Conservation (phyloP, 2,113 vertebrate genomes). For the Mellivora capensis region DNA sequence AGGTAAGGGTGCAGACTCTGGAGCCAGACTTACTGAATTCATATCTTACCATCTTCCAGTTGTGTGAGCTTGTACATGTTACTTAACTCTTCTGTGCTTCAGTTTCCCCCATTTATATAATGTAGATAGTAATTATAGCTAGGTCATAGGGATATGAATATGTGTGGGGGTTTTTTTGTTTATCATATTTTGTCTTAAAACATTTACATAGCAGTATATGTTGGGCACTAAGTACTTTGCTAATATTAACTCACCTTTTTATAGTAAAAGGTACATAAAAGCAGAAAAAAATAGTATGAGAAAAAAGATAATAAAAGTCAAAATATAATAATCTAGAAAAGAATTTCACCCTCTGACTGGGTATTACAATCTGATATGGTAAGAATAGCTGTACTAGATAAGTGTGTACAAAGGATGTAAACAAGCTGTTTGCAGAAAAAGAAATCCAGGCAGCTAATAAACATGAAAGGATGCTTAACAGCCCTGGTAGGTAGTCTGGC, state of each 20-base stretch:
- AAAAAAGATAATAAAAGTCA: neutral
- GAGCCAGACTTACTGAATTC: neutral
- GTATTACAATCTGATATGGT: neutral
- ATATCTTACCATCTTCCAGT: neutral
- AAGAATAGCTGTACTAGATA: neutral
- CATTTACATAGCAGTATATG: neutral
- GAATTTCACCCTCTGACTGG: neutral
- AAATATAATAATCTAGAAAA: neutral
- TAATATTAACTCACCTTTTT: neutral
- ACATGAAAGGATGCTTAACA: neutral
- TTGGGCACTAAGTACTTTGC: neutral
- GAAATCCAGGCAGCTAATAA: neutral
- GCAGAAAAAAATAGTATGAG: neutral
- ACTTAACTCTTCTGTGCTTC: neutral
- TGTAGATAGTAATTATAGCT: neutral
- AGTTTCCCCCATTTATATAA: neutral
- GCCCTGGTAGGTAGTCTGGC: neutral
- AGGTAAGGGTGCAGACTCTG: neutral
- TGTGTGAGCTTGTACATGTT: neutral
- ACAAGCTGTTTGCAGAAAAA: neutral
- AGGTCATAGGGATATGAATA: neutral
- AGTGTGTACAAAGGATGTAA: neutral
- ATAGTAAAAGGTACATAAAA: neutral
- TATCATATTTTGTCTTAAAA: neutral
- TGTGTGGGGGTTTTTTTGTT: neutral